Conservation (phyloP, 2,113 vertebrate species). For the Odocoileus hemionus region DNA sequence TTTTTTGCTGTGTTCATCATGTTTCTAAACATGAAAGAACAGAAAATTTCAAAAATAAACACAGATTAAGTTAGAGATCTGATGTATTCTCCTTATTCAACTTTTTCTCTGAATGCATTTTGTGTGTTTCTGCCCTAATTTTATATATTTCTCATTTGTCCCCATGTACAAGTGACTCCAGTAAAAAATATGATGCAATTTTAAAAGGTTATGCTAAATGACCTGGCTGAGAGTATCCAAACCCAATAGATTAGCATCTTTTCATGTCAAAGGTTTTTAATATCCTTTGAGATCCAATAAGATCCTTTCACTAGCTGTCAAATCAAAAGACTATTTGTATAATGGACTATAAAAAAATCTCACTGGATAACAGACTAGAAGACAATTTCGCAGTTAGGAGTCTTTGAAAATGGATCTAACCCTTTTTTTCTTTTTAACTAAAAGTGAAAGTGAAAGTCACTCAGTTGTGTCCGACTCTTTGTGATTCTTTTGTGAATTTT, state of each 20-base stretch:
- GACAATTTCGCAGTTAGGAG: not conserved
- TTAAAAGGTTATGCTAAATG: not conserved
- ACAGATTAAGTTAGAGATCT: not conserved
- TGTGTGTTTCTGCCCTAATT: not conserved
- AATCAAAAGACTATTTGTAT: not conserved
- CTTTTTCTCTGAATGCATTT: not conserved
- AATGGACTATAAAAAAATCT: not conserved
- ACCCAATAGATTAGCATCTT: not conserved
- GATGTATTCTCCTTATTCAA: not conserved
- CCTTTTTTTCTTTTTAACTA: not conserved
- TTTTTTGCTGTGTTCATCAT: not conserved
- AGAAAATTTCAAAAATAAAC: not conserved
- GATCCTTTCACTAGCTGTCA: not conserved
- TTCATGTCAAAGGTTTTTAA: not conserved
- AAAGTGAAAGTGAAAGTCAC: not conserved
- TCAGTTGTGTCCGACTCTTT: not conserved
- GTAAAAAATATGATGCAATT: not conserved
- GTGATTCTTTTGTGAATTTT: not conserved
- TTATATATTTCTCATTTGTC: not conserved
- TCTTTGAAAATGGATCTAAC: conserved; percentile 17
- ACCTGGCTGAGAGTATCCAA: not conserved
- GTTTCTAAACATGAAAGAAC: not conserved
- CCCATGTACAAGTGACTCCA: not conserved
- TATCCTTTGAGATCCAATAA: not conserved
- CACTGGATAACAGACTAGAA: not conserved